Percentiles rank a stretch among this genome's conserved stretches.
Conservation (phyloP, 2,888 invertebrate genomes). For the Portevinia maculata region DNA sequence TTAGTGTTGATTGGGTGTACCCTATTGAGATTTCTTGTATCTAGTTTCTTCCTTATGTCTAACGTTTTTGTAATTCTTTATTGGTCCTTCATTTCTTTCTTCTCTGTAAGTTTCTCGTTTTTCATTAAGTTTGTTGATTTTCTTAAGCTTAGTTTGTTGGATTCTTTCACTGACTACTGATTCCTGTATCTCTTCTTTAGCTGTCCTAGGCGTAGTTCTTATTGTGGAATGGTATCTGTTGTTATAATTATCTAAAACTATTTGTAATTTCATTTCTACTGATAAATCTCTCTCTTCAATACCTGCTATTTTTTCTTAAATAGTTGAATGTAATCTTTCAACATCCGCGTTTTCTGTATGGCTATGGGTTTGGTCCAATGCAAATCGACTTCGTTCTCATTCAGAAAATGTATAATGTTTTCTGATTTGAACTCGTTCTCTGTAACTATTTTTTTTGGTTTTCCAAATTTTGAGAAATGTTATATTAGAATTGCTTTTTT, state of each 20-base stretch:
- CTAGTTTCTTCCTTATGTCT: conserved; percentile 56
- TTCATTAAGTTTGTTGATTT: conserved; percentile 44
- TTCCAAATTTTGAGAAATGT: conserved; percentile 56
- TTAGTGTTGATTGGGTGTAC: conserved; percentile 58
- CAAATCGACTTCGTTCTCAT: conserved; percentile 40
- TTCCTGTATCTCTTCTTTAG: conserved; percentile 47
- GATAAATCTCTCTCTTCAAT: conserved; percentile 48
- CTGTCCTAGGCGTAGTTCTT: conserved; percentile 53
- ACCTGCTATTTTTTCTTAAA: conserved; percentile 65
- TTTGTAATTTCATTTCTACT: conserved; percentile 59
- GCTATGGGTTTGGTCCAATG: conserved; percentile 47
- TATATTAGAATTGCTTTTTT: conserved; percentile 44
- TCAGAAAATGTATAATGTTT: conserved; percentile 41
- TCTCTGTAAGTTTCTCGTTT: conserved; percentile 45
- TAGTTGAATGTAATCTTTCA: conserved; percentile 67
- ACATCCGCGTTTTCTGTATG: conserved; percentile 48
- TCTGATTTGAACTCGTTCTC: conserved; percentile 63
- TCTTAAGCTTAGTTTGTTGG: conserved; percentile 36
- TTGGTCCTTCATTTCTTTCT: conserved; percentile 43
- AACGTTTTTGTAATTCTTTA: conserved; percentile 52
- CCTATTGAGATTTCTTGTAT: conserved; percentile 49
- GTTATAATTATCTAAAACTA: conserved; percentile 64
- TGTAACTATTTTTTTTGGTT: conserved; percentile 51
- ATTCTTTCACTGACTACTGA: conserved; percentile 4
- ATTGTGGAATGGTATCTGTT: conserved; percentile 64